Percentiles rank a stretch among this genome's conserved stretches.
Evolutionary conservation across 2,113 vertebrate species (phyloP).

Genomic region (Chunga burmeisteri): DNA sequence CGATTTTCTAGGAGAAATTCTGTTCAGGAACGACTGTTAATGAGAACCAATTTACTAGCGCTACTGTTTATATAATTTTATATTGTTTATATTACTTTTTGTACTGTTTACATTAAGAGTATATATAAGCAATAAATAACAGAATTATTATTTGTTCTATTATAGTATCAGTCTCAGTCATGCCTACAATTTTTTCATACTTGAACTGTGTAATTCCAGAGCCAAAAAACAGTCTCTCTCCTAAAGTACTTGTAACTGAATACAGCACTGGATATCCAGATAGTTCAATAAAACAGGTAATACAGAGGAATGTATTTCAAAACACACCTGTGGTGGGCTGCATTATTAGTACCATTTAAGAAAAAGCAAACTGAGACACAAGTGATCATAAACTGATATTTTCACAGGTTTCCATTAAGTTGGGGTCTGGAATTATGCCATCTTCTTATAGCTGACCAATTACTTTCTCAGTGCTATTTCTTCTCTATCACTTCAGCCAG

Average conservation of each 20-base stretch:
- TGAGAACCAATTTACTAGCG: neutral
- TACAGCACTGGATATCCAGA: neutral
- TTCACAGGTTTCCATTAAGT: neutral
- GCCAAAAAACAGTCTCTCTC: neutral
- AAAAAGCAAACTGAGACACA: neutral
- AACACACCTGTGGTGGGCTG: neutral
- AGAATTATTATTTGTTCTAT: neutral
- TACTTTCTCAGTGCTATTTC: neutral
- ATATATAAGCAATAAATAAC: neutral
- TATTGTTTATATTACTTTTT: neutral
- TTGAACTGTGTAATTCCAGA: neutral
- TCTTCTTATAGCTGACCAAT: neutral
- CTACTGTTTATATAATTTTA: neutral
- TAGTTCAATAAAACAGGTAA: neutral
- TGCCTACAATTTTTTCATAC: neutral
- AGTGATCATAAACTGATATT: neutral
- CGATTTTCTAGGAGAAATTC: neutral
- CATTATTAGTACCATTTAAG: neutral
- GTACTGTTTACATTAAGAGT: neutral
- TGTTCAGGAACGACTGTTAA: neutral
- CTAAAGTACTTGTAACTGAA: neutral
- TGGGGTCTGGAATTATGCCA: neutral
- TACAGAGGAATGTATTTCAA: neutral
- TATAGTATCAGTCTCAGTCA: neutral
- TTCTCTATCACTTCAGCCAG: neutral